Conservation (phyloP, 53 echinoderm and acorn worm genomes). For the Arbacia lixula region DNA sequence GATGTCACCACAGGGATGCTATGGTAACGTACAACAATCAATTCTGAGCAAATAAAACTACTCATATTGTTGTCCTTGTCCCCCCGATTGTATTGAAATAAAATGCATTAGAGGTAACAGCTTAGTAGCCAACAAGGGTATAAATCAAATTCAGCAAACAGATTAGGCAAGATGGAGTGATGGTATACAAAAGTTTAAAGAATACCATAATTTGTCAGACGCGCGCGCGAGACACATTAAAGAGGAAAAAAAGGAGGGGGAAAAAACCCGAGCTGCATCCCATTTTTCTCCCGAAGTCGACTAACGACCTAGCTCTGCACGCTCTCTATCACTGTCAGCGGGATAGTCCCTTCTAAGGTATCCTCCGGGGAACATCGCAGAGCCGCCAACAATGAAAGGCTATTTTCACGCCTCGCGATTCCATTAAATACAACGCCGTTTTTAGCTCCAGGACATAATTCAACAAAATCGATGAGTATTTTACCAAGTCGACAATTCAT, state of each 20-base stretch:
- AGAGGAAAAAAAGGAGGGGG: no score
- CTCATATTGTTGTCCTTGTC: no score
- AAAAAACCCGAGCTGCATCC: constrained; percentile 16
- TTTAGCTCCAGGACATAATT: constrained; percentile 54
- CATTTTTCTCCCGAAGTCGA: constrained; percentile 1
- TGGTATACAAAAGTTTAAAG: constrained; percentile 5
- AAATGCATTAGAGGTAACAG: no score
- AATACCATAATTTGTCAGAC: constrained; percentile 12
- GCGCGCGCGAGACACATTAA: no score
- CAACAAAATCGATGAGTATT: constrained; percentile 63
- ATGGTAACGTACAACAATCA: no score
- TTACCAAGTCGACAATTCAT: constrained; percentile 57
- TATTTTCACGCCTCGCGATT: constrained; percentile 58
- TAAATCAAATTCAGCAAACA: no score
- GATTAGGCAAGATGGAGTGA: no score
- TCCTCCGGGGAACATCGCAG: constrained; percentile 46
- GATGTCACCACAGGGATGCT: no score
- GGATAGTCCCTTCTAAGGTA: constrained; percentile 14
- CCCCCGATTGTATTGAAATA: no score
- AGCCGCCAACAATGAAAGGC: constrained; percentile 57
- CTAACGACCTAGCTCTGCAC: constrained; percentile 21
- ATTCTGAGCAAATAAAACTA: no score
- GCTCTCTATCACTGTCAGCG: constrained; percentile 53
- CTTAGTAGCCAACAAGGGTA: no score
- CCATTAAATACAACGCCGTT: constrained; percentile 58